phyloP scores from a whole-genome alignment of 2,888 invertebrate genomes.

The Amphipoea oculea region DNA sequence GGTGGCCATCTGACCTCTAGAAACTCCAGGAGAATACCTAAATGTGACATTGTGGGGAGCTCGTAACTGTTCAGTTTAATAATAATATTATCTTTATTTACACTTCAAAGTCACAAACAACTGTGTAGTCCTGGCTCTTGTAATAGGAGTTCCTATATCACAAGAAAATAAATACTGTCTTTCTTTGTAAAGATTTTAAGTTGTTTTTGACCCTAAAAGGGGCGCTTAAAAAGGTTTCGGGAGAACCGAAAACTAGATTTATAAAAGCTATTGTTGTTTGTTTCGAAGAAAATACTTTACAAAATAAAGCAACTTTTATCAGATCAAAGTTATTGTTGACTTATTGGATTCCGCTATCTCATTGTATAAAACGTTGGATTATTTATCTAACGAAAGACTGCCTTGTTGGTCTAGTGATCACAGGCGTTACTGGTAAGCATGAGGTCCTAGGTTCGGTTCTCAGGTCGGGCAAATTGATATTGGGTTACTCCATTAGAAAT shows the following conservation, averaged over 20 bases:
- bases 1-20: background rate
- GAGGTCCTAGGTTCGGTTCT: background rate
- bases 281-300: constrained; percentile 19
- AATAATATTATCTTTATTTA: background rate
- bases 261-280: constrained; percentile 21
- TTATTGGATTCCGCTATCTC: constrained; percentile 30
- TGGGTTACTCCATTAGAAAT: background rate
- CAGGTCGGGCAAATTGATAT: background rate
- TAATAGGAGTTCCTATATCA: background rate
- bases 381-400: constrained; percentile 10
- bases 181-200: background rate
- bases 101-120: background rate
- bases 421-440: background rate
- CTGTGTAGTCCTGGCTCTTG: background rate
- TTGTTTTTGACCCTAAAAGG: background rate
- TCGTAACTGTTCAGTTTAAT: background rate
- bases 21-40: background rate
- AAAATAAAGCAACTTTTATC: constrained; percentile 24
- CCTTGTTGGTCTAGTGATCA: too few relatives aligned
- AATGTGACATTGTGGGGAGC: background rate
- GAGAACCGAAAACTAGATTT: background rate
- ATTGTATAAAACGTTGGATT: constrained; percentile 31
- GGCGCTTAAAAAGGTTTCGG: background rate
- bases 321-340: constrained; percentile 26
- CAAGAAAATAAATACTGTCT: background rate